Evolutionary conservation across 2,797 vertebrate genomes (phyloP), one percentile per base, ranked within the genome.

Genomic region (Tadarida brasiliensis): DNA sequence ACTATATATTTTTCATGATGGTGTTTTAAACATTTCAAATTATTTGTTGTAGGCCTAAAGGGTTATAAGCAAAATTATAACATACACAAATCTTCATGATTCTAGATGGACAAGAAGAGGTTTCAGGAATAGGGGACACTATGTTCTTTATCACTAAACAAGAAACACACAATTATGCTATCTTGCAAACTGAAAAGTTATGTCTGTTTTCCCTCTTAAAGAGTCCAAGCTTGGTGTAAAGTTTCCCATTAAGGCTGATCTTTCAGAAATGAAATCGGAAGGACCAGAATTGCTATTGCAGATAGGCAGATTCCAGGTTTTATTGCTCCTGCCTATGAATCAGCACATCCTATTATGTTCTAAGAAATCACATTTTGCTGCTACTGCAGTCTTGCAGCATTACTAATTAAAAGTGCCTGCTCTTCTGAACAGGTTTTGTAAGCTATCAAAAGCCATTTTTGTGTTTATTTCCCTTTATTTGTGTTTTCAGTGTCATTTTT

Each of bases 381-480:
- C 24, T 81, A 19, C 35, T 91, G 76, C 84, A 81, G 39, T 87
- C 28, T 85, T 92, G 77, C 28, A 76, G 68, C 39, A 63, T 94
- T 96, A 94, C 90, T 91, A 95, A 96, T 94, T 97, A 95, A 96
- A 97, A 96, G 57, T 91, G 39, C 24, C 51, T 91, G 47, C 87
- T 87, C 71, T 92, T 80, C 61, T 61, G 94, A 85, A 91, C 44
- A 94, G 71, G 67, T 96, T 97, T 89, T 94, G 39, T 90, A 81
- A 91, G 90, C 56, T 94, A 97, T 95, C 74, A 94, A 78, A 95
- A 82, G 71, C 68, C 24, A 65, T 8, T 77, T 95, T 87, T 94
- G 54, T 92, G 82, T 56, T 95, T 86, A 87, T 96, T 93, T 94
- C 61, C 63, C 28, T 91, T 90, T 91, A 87, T 95, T 96, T 96